Conservation (phyloP, 2,797 vertebrate genomes). For the Ciconia nigra region DNA sequence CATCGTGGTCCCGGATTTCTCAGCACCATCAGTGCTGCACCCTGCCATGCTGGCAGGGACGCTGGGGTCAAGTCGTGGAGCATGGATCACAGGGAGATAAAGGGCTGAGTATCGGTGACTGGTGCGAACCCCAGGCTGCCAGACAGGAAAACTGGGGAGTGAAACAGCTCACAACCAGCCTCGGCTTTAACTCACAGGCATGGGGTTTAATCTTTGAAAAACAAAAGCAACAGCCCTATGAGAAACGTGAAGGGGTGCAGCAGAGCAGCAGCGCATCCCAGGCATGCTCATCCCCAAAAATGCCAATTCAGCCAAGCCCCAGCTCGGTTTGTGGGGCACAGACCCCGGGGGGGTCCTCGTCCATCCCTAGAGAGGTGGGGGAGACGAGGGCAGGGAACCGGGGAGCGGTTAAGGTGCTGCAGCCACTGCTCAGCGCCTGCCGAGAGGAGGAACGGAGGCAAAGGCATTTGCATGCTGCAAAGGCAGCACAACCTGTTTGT, state of each 20-base stretch:
- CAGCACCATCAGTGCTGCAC: background rate
- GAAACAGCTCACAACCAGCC: background rate
- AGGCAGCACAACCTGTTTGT: background rate
- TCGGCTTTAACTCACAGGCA: fast-evolving
- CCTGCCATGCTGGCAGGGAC: background rate
- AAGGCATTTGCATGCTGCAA: background rate
- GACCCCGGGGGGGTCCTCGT: background rate
- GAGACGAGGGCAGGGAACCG: background rate
- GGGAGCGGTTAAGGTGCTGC: background rate
- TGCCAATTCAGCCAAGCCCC: background rate
- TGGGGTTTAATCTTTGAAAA: background rate
- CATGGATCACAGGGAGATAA: background rate
- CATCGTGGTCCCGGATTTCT: fast-evolving
- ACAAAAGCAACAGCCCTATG: background rate
- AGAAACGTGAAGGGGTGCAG: background rate
- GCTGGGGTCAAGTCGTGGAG: background rate
- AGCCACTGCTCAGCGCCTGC: background rate
- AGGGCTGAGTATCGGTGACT: fast-evolving
- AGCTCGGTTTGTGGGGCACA: fast-evolving
- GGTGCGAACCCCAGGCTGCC: background rate
- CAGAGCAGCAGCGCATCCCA: background rate
- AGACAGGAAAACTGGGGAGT: background rate
- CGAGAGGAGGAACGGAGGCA: background rate
- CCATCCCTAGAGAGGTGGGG: background rate
- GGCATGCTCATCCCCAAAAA: background rate